Evolutionary conservation across 2,797 vertebrate species (phyloP), one percentile per base, ranked within the genome.

Genomic region (Odontamblyopus lacepedii): DNA sequence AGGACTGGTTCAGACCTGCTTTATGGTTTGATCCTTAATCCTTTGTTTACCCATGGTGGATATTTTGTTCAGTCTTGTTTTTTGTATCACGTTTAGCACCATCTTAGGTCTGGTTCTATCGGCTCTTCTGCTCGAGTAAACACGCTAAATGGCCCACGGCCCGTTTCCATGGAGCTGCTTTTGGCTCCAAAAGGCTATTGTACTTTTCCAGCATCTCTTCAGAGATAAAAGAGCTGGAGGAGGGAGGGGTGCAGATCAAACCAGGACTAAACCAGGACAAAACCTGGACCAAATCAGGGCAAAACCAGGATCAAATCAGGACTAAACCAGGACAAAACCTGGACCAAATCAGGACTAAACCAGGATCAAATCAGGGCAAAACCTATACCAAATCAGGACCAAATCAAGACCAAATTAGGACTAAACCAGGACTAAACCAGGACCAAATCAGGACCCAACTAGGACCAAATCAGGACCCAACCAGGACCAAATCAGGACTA

Each of bases 111-210:
- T 59, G 8, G 76, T 83, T 66, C 80, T 83, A 82, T 88, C 87
- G 83, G 30, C 68, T 70, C 70, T 76, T 78, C 73, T 85, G 73
- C 69, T 78, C 60, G 87, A 85, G 85, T 85, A 85, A 88, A 90
- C 86, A 87, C 76, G 85, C 74, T 83, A 87, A 87, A 86, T 74
- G 80, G 76, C 73, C 67, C 11, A 5, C 71, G 16, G 69, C 72
- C 82, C 78, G 86, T 91, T 89, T 83, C 85, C 88, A 86, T 90
- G 90, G 86, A 79, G 69, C 75, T 81, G 73, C 70, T 73, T 74
- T 77, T 74, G 53, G 60, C 70, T 72, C 71, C 70, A 76, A 78
- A 78, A 38, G 83, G 63, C 76, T 70, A 79, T 87, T 86, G 81
- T 82, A 84, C 57, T 74, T 63, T 64, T 71, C 59, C 70, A 70